Evolutionary conservation across 2,797 vertebrate species (phyloP), one percentile per base, ranked within the genome.

Genomic region (Australoheros facetus): DNA sequence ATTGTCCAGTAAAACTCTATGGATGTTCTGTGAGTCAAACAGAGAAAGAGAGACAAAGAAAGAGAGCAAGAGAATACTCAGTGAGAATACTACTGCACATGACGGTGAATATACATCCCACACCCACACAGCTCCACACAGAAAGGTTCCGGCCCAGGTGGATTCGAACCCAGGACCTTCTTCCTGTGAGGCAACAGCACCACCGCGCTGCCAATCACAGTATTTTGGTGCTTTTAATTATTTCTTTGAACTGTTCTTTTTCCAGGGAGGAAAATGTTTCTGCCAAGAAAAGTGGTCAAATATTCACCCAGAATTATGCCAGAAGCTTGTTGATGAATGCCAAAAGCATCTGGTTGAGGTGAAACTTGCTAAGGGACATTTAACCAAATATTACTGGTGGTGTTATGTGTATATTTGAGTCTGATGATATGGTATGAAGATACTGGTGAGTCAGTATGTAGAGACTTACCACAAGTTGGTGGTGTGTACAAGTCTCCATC

Each of bases 391-490:
- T 39, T 4, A 0, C 21, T 4, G 37, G 51, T 19, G 51, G 17
- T 53, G 14, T 62, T 37, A 62, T 23, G 13, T 23, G 59, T 23
- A 39, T 62, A 42, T 42, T 42, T 42, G 39, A 42, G 59, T 0
- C 34, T 37, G 37, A 11, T 37, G 37, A 37, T 34, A 34, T 34
- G 32, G 32, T 34, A 34, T 34, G 7, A 7, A 32, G 32, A 34
- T 1, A 45, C 56, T 48, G 42, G 42, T 51, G 6, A 51, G 45
- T 59, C 39, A 48, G 13, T 30, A 16, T 12, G 16, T 19, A 14
- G n/a, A 62, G 17, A 85, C 83, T 71, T 73, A 87, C 92, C 81
- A 94, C 85, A 74, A 98, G 93, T 77, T 94, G 95, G 83, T 97
- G 94, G 19, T 90, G 93, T 54, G 90, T 83, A 32, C 94, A 95